Evolutionary conservation across 1,140 invertebrate species (phyloP).

Genomic region (Polypedilum pembai): DNA sequence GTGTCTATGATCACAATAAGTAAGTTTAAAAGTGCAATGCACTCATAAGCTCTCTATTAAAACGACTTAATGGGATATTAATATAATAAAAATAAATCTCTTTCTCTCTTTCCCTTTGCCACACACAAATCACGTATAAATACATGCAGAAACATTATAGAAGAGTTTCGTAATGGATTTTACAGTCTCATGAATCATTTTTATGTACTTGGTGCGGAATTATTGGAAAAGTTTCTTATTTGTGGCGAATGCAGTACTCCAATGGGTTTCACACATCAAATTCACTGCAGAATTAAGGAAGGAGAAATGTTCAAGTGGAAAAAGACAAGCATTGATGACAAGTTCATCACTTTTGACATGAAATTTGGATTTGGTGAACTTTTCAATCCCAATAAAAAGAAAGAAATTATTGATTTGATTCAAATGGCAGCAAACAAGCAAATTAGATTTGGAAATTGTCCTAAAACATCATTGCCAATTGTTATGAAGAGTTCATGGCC

Average conservation of each 20-base stretch:
- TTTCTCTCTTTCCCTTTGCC: background rate
- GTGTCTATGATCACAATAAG: background rate
- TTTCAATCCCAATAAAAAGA: background rate
- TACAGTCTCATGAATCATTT: slow-evolving; percentile 21
- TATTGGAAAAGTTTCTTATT: slow-evolving; percentile 21
- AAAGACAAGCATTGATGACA: background rate
- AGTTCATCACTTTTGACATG: slow-evolving; percentile 1
- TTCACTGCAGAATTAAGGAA: background rate
- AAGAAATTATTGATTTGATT: background rate
- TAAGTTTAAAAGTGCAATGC: background rate
- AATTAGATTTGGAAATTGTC: background rate
- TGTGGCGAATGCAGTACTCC: background rate
- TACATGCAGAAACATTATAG: background rate
- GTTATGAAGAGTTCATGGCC: background rate
- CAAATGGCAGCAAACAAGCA: background rate
- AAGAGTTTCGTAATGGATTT: slow-evolving; percentile 9
- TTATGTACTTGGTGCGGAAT: background rate
- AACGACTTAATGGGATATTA: background rate
- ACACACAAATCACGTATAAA: background rate
- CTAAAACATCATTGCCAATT: background rate
- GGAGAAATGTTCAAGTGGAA: background rate
- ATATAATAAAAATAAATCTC: background rate
- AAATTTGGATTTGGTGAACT: slow-evolving; percentile 9
- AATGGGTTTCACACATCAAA: slow-evolving; percentile 5
- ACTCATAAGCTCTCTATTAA: background rate